These are phyloP conservation scores for Etheostoma perlongum DNA, from an alignment of 2,797 vertebrate genomes.

Conservation along the genomic window DNA sequence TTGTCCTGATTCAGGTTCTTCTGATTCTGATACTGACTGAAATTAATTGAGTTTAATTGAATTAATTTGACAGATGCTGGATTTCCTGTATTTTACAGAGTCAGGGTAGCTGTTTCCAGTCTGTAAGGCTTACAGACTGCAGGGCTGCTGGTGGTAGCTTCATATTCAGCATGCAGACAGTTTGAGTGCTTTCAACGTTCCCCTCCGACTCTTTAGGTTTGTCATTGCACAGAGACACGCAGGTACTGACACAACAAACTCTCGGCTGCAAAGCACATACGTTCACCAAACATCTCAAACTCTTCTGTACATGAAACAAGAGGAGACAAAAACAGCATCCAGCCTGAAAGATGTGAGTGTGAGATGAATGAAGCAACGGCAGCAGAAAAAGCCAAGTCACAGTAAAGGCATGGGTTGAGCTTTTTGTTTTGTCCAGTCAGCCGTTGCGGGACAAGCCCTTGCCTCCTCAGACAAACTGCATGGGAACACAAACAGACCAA, in stretches of 20 bases:
- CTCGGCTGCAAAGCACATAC: not conserved
- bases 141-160: not conserved
- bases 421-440: constrained; percentile 43
- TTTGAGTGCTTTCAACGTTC: not conserved
- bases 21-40: too few species aligned
- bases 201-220: not conserved
- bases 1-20: too few species aligned
- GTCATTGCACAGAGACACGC: too few species aligned
- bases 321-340: not conserved
- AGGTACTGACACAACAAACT: not conserved
- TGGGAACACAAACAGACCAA: constrained; percentile 66
- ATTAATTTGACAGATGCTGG: too few species aligned
- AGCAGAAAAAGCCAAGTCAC: not conserved
- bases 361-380: not conserved
- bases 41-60: too few species aligned
- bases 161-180: not conserved
- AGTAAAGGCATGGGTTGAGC: constrained; percentile 7
- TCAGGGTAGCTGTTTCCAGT: not conserved
- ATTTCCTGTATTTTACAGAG: too few species aligned
- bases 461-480: constrained; percentile 28
- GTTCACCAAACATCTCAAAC: not conserved
- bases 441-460: constrained; percentile 38
- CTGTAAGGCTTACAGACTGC: not conserved
- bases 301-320: not conserved
- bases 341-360: not conserved